Base-by-base conservation (phyloP, 2,113 vertebrate species). In the Petroica traversi region DNA sequence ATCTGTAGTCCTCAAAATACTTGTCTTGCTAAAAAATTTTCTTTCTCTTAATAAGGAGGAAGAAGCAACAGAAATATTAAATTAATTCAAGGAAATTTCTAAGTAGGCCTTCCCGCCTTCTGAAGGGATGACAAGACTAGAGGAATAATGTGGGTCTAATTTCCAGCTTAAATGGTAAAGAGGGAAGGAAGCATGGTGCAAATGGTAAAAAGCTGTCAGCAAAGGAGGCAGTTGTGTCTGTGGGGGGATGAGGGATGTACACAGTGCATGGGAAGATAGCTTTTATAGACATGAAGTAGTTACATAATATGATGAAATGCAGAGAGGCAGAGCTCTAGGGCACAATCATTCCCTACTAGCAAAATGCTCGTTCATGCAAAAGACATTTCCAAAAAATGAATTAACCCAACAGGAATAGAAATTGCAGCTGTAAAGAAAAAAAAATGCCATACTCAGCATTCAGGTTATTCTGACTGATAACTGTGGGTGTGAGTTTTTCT, bases 231-330 rank as follows among this genome's bases (percentile, higher is more conserved):
- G 28, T 31, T 73, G 29, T 49, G 34, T 73, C 34, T 78, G 73
- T 1, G 0, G 24, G 40, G 28, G 24, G 5, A 51, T 74, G 68
- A 91, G 48, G 58, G 40, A 22, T 34, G 43, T 10, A 14, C 5
- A 8, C 11, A 15, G 19, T 18, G 61, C 33, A 23, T 0, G 1
- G 59, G 45, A 78, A 41, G 82, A 75, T 31, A 83, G 93, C 15
- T 78, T 84, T 96, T 89, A 54, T 81, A 86, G 87, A 91, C 36
- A 26, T 31, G 28, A 58, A 94, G 66, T 54, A 76, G 55, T 97
- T 96, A 93, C 52, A 81, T 97, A 97, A 97, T 29, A 36, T 91
- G 93, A 97, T 48, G 88, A 96, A 93, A 97, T 87, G 57, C 64
- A 85, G 88, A 64, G 63, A 83, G 87, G 85, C 96, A 97, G 95